Base-by-base conservation (phyloP, 2,113 vertebrate species). In the Crotalus helleri region DNA sequence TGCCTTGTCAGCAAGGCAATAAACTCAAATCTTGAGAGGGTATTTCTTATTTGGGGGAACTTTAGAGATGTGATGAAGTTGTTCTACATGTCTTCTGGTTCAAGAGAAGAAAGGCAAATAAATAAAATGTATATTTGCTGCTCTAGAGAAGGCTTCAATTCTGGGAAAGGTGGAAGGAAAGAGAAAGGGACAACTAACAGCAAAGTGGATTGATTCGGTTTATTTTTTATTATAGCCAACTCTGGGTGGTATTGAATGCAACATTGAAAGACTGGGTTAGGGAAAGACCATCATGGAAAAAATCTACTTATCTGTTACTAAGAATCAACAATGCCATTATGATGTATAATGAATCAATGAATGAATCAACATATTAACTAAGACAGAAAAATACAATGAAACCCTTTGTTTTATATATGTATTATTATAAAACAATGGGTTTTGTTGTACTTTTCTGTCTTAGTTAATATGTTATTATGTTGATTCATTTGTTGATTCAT, bases 1-100 rank as follows among this genome's bases (percentile, higher is more conserved):
- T 94, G 57, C 94, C 90, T 95, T 91, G 93, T 95, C 94, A 94
- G 58, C 64, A 90, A 90, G 39, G 61, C 91, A 94, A 89, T 95
- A 94, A 95, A 91, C 85, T 96, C 95, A 95, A 91, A 94, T 55
- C 69, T 87, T 12, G 46, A 55, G 59, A 96, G 91, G 19, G 90
- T 6, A 90, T 92, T 90, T 94, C 17, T 89, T 39, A 88, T 94
- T 39, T 33, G 51, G 58, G 24, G 19, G 24, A 85, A 46, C 39
- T 17, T 46, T 51, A 89, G 39, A 74, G 57, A 58, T n/a, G 58
- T 15, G 44, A 91, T 8, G 88, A 64, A 88, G n/a, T 19, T 89
- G 58, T 87, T 69, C 23, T 49, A 54, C 85, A 49, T 85, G 19
- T 24, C 54, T 90, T 57, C 64, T 85, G 17, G 7, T 90, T 85